Percentiles rank a stretch among this genome's conserved stretches.
These are phyloP conservation scores for Anguilla obscura DNA, from an alignment of 2,797 vertebrate genomes.

Conservation along the genomic window DNA sequence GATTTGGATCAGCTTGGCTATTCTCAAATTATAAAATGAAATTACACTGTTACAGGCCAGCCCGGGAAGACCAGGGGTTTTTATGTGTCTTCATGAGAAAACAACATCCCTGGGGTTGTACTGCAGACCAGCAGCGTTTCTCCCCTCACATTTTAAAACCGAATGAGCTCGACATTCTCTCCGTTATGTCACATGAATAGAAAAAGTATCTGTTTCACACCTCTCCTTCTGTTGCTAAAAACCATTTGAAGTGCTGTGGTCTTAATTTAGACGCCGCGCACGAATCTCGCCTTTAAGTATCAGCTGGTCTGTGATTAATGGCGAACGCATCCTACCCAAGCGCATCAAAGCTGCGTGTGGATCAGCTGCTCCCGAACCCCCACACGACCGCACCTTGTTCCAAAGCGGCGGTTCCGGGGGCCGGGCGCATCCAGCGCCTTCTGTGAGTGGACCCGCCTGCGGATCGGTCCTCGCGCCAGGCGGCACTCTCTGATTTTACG, in stretches of 20 bases:
- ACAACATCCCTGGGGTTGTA: not conserved
- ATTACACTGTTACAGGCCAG: slow-evolving; percentile 3
- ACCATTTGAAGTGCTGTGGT: not conserved
- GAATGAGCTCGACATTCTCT: not conserved
- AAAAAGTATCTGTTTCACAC: slow-evolving; percentile 6
- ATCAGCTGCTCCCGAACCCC: not conserved
- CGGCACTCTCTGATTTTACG: not conserved
- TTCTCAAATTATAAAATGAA: not conserved
- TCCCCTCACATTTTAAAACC: not conserved
- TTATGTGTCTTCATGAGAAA: slow-evolving; percentile 17
- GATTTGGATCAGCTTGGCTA: not conserved
- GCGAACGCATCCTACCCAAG: not conserved
- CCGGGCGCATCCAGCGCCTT: not conserved
- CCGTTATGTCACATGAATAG: slow-evolving; percentile 5
- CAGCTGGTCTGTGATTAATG: not conserved
- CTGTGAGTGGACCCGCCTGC: not conserved
- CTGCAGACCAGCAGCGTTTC: not conserved
- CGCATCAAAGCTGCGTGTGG: not conserved
- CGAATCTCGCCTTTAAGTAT: not conserved
- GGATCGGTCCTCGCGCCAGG: not conserved
- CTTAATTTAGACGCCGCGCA: not conserved
- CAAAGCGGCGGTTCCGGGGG: not conserved
- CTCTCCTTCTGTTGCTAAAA: not conserved
- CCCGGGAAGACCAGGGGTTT: not conserved
- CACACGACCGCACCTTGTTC: not conserved